Evolutionary conservation across 2,888 invertebrate species (phyloP).

Genomic region (Galeopsomyia nigrocyanea): DNA sequence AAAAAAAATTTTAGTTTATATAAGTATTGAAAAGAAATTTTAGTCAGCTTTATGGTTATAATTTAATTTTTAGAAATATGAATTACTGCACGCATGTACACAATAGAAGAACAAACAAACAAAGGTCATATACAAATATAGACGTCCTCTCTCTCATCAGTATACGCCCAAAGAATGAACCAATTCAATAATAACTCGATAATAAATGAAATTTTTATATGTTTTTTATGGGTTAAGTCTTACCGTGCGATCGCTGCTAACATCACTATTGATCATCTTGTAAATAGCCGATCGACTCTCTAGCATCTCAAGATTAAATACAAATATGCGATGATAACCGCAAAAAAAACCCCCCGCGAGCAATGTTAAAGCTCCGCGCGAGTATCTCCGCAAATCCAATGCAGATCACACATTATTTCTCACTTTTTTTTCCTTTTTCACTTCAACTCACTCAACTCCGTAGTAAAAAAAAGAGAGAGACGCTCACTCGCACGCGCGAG

Average conservation of each 20-base stretch:
- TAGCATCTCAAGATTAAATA: conserved; percentile 62
- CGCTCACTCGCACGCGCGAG: background rate
- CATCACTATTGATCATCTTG: conserved; percentile 67
- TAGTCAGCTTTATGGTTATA: no score
- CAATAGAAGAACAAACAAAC: no score
- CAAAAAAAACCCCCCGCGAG: background rate
- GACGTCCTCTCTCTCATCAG: no score
- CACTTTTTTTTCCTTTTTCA: no score
- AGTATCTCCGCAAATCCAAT: background rate
- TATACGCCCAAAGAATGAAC: background rate
- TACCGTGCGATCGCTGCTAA: conserved; percentile 68
- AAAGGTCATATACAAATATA: no score
- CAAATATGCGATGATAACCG: no score
- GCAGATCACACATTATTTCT: no score
- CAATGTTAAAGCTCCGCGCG: background rate
- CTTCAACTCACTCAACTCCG: no score
- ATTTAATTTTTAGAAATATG: no score
- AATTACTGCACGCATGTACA: no score
- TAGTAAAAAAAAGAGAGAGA: background rate
- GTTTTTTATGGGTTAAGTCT: background rate
- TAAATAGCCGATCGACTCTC: conserved; percentile 67
- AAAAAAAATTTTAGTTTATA: no score
- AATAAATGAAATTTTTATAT: background rate
- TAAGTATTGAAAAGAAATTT: no score
- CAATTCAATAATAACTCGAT: conserved; percentile 8